These are phyloP conservation scores for Drosophila yakuba DNA, from an alignment of 1,140 invertebrate genomes.

Conservation along the genomic window DNA sequence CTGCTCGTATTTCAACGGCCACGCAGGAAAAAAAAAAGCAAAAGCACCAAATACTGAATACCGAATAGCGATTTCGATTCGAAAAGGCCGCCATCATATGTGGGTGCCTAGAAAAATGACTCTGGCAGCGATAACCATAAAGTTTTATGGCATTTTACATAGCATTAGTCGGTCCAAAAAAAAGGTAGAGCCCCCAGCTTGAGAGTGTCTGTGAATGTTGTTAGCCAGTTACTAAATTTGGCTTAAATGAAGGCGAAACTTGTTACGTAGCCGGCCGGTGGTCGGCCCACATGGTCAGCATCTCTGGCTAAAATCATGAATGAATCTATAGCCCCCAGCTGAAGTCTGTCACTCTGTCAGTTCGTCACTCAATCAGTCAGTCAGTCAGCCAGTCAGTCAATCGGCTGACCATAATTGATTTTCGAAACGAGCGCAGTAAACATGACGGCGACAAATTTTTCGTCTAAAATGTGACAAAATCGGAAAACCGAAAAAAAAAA, in stretches of 20 bases:
- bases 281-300: slow-evolving; percentile 61
- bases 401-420: slow-evolving; percentile 71
- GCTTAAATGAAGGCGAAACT: slow-evolving; percentile 81
- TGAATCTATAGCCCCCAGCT: slow-evolving; percentile 62
- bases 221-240: slow-evolving; percentile 81
- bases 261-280: slow-evolving; percentile 78
- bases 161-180: slow-evolving; percentile 60
- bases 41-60: slow-evolving; percentile 17
- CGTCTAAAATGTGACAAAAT: slow-evolving; percentile 60
- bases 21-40: slow-evolving; percentile 35
- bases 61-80: slow-evolving; percentile 8
- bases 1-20: slow-evolving; percentile 76
- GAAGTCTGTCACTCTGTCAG: slow-evolving; percentile 44
- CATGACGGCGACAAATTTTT: slow-evolving; percentile 75
- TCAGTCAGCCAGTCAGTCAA: slow-evolving; percentile 8
- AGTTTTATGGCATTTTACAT: slow-evolving; percentile 65
- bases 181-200: slow-evolving; percentile 14
- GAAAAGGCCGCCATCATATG: slow-evolving; percentile 36
- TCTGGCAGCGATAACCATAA: slow-evolving; percentile 55
- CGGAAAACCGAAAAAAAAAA: background rate
- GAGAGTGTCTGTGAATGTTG: slow-evolving; percentile 62
- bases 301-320: slow-evolving; percentile 67
- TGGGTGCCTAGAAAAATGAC: slow-evolving; percentile 77
- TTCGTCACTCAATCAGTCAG: slow-evolving; percentile 28
- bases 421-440: slow-evolving; percentile 64